Evolutionary conservation across 2,113 vertebrate genomes (phyloP).

Genomic region (Propithecus coquereli): DNA sequence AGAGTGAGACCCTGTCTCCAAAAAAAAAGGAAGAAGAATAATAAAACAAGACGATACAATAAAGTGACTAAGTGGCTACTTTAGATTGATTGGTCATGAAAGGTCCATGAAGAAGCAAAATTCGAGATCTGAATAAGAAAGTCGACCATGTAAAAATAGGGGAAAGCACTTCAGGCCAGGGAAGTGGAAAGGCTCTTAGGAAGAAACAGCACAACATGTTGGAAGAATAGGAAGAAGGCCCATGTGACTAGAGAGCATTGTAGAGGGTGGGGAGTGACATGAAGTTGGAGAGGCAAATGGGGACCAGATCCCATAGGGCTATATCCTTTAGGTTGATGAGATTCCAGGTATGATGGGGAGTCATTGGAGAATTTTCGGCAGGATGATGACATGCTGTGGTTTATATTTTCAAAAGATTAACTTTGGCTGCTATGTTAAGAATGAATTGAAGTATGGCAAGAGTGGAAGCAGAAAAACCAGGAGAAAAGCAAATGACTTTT

Average conservation of each 20-base stretch:
- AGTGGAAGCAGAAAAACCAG: not conserved
- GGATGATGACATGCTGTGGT: not conserved
- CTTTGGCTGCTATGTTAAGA: not conserved
- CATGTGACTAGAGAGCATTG: not conserved
- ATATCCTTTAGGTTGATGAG: not conserved
- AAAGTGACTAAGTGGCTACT: not conserved
- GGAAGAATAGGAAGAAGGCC: not conserved
- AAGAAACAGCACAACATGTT: not conserved
- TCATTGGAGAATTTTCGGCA: not conserved
- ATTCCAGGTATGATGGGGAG: not conserved
- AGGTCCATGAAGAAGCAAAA: not conserved
- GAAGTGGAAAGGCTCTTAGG: not conserved
- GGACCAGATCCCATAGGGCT: not conserved
- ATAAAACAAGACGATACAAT: not conserved
- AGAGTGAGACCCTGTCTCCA: too few species aligned
- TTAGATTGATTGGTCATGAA: not conserved
- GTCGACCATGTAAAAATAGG: not conserved
- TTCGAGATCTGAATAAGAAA: slow-evolving; percentile 19
- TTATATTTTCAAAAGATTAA: slow-evolving; percentile 3
- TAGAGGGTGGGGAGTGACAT: not conserved
- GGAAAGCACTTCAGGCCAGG: not conserved
- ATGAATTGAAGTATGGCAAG: not conserved
- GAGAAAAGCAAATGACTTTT: not conserved
- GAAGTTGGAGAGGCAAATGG: not conserved
- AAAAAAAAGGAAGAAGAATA: too few species aligned